A percentile compares a stretch with the other conserved stretches of the same genome.
Evolutionary conservation across 2,113 vertebrate species (phyloP).

Genomic region (Mobula birostris): DNA sequence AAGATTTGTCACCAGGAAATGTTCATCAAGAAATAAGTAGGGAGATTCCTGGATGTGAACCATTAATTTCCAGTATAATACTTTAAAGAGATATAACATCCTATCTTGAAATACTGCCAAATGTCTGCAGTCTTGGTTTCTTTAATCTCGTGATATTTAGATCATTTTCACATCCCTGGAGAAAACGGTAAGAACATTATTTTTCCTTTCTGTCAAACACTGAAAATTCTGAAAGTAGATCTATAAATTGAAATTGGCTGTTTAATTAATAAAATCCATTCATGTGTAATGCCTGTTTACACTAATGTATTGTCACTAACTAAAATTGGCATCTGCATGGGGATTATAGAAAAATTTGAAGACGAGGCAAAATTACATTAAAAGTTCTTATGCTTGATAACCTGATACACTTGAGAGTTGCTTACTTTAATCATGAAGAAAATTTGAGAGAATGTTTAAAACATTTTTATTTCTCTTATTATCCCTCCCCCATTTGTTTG

Average conservation of each 20-base stretch:
- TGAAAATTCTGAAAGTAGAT: background rate
- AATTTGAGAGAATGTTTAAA: background rate
- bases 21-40: background rate
- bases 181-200: background rate
- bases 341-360: constrained; percentile 9
- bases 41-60: background rate
- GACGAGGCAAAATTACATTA: background rate
- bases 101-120: background rate
- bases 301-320: background rate
- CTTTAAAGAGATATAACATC: background rate
- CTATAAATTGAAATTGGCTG: constrained; percentile 8
- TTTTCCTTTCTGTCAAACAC: background rate
- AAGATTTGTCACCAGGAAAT: background rate
- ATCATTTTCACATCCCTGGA: background rate
- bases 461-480: background rate
- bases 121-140: background rate
- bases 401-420: background rate
- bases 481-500: constrained; percentile 18
- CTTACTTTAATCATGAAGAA: background rate
- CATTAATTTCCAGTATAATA: background rate
- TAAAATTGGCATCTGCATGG: constrained; percentile 5
- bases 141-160: background rate
- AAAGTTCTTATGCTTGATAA: background rate
- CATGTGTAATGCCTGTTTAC: constrained; percentile 10
- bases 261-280: constrained; percentile 25